Evolutionary conservation across 2,797 vertebrate genomes (phyloP).

Genomic region (Xyrichtys novacula): DNA sequence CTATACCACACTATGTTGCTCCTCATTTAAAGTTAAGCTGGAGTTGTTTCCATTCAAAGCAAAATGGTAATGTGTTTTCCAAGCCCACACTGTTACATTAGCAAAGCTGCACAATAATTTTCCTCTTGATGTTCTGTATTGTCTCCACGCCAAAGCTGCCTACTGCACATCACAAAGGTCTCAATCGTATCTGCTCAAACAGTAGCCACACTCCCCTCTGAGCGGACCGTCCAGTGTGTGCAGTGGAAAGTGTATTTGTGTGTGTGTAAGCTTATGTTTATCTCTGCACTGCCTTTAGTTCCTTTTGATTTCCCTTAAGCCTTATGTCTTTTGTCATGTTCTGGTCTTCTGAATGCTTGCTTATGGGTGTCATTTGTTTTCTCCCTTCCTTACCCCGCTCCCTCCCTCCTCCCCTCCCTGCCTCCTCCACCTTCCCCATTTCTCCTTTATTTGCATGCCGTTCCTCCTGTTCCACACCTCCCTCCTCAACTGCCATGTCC

Average conservation of each 20-base stretch:
- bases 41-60: constrained; percentile 3
- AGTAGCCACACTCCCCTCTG: constrained; percentile 42
- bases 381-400: constrained; percentile 85
- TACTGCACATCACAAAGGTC: constrained; percentile 47
- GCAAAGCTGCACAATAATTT: constrained; percentile 40
- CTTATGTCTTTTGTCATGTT: constrained; percentile 81
- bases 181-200: constrained; percentile 54
- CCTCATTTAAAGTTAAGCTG: constrained; percentile 23
- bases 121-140: constrained; percentile 52
- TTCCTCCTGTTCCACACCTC: constrained; percentile 98
- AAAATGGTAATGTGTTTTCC: constrained; percentile 31
- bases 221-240: constrained; percentile 51
- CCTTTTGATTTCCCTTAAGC: constrained; percentile 78
- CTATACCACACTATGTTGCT: background rate
- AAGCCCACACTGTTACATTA: constrained; percentile 22
- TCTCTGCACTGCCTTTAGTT: constrained; percentile 77
- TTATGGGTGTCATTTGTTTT: constrained; percentile 88
- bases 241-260: constrained; percentile 41
- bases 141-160: constrained; percentile 43
- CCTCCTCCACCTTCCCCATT: constrained; percentile 85
- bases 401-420: constrained; percentile 86
- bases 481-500: constrained; percentile 86
- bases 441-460: constrained; percentile 98
- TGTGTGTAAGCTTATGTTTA: constrained; percentile 69
- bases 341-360: constrained; percentile 90